phyloP scores from a whole-genome alignment of 2,888 invertebrate species.

The Drosophila vallismaia region DNA sequence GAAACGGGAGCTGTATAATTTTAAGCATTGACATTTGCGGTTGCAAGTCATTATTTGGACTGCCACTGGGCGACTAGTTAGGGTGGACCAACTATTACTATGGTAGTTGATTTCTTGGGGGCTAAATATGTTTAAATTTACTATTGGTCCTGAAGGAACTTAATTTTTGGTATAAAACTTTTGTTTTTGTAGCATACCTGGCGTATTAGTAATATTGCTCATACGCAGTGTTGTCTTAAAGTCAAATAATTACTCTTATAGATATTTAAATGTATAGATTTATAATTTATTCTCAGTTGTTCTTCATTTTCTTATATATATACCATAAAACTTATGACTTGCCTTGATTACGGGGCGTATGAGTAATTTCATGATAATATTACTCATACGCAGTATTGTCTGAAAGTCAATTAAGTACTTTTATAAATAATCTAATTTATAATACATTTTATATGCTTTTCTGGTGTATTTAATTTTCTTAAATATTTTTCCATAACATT shows the following conservation, averaged over 20 bases:
- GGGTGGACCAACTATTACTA: slow-evolving; percentile 10
- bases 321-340: too few species aligned
- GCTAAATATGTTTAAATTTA: neutral
- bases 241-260: neutral
- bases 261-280: neutral
- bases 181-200: neutral
- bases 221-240: neutral
- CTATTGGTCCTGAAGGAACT: neutral
- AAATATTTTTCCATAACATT: too few species aligned
- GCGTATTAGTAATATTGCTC: slow-evolving; percentile 1
- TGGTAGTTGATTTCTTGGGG: neutral
- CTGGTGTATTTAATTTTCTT: too few species aligned
- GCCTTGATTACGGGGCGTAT: neutral
- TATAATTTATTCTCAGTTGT: too few species aligned
- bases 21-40: slow-evolving; percentile 79
- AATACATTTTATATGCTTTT: too few species aligned
- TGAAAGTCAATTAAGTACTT: neutral
- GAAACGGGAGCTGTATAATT: slow-evolving; percentile 68
- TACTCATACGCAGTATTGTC: neutral
- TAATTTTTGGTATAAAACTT: neutral
- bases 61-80: slow-evolving; percentile 22
- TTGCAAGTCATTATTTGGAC: slow-evolving; percentile 72
- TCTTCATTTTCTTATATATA: too few species aligned
- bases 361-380: neutral
- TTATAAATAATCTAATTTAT: neutral